Conservation (phyloP, 2,113 vertebrate species). For the Microcebus tavaratra region DNA sequence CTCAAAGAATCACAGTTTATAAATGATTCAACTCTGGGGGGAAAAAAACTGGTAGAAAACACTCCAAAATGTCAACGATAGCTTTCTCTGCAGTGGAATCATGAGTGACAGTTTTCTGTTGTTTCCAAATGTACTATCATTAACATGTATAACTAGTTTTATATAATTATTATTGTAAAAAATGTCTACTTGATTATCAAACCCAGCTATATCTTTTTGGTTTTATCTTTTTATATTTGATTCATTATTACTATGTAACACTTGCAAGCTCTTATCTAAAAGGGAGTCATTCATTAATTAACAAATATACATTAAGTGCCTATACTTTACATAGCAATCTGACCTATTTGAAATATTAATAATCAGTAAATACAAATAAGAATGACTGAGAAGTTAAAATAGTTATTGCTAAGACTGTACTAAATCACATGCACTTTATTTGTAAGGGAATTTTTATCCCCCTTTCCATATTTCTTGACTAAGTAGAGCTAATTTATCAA, state of each 20-base stretch:
- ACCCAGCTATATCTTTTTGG: not conserved
- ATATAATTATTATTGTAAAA: not conserved
- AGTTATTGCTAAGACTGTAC: not conserved
- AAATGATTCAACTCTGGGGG: not conserved
- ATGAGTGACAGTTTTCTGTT: not conserved
- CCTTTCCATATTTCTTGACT: not conserved
- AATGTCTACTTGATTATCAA: not conserved
- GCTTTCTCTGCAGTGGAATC: not conserved
- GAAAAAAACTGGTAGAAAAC: not conserved
- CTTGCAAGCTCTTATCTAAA: not conserved
- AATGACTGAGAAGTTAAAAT: not conserved
- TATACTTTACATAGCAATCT: not conserved
- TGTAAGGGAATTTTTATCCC: not conserved
- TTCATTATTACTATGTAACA: not conserved
- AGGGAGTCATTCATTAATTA: not conserved
- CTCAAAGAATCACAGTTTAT: not conserved
- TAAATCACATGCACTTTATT: not conserved
- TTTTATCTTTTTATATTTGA: not conserved
- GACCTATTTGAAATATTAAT: not conserved
- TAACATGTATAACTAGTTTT: not conserved
- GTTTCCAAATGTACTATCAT: not conserved
- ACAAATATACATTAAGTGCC: not conserved
- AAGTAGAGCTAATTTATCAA: too few relatives aligned
- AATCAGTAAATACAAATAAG: not conserved
- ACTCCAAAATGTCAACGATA: not conserved